Evolutionary conservation across 1,140 invertebrate species (phyloP), one percentile per base, ranked within the genome.

Genomic region (Diachasmimorpha longicaudata): DNA sequence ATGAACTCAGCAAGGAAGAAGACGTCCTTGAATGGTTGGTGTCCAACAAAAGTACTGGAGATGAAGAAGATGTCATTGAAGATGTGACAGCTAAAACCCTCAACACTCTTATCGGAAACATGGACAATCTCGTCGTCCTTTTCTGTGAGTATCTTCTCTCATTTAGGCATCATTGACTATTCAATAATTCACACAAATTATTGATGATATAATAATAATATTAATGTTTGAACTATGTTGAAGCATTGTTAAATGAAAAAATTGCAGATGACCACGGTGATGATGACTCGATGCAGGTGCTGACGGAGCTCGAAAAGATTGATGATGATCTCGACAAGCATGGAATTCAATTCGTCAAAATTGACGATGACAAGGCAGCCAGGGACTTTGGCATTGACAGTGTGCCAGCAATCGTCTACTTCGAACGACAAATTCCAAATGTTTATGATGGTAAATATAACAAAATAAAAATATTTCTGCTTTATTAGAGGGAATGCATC

Each of bases 11-110:
- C 74, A 93, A 92, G 81, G 96, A 98, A 88, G 96, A 97, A 87
- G 95, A 97, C 87, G 96, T 98, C 6, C 89, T 98, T 80, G 95
- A 98, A 87, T 98, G 96, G 96, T 89, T 98, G 81, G 94, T 97
- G 71, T 93, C 95, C 78, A 97, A 97, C 87, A 97, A 97, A 88
- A 96, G 95, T 55, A 96, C 95, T 63, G 96, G 96, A 70, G 95
- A 96, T 84, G 96, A 97, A 85, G 96, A 96, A 83, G 96, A 97
- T 85, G 93, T 96, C 68, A 98, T 98, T 80, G 96, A 98, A 90
- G 96, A 97, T 85, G 96, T 98, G 13, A 96, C 95, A 0, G 91
- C 94, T 3, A 96, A 96, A 89, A 96, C 95, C 21, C 89, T 98
- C 52, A 93, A 94, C 76, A 96, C 96, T 11, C 91, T 98, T 11